Conservation (phyloP, 2,888 invertebrate genomes). For the Augochlorella aurata region DNA sequence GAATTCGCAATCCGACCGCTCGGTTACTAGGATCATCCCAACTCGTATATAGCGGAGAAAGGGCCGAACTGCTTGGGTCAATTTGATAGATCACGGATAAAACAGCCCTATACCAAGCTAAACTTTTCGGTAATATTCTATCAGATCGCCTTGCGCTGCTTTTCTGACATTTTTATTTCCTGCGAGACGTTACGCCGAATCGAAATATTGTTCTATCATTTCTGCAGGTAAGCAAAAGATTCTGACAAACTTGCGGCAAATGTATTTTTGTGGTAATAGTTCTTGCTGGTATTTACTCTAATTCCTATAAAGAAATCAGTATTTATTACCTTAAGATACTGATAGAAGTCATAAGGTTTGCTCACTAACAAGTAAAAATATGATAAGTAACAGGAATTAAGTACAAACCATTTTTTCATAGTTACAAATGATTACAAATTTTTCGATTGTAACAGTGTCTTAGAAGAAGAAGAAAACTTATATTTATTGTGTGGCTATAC, state of each 20-base stretch:
- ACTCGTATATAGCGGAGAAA: conserved; percentile 56
- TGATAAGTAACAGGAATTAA: no score
- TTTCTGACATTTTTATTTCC: background rate
- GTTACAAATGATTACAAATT: no score
- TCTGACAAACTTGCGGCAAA: background rate
- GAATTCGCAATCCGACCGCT: conserved; percentile 75
- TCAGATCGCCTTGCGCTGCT: background rate
- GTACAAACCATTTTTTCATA: no score
- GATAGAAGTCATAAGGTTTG: no score
- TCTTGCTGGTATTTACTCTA: background rate
- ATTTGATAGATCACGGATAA: conserved; percentile 39
- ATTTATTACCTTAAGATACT: background rate
- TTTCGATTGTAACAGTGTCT: no score
- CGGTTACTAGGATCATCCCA: conserved; percentile 64
- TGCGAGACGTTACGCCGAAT: background rate
- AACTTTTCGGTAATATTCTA: conserved; percentile 10
- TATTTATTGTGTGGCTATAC: no score
- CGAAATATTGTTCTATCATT: background rate
- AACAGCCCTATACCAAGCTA: background rate
- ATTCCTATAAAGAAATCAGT: background rate
- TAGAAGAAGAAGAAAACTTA: no score
- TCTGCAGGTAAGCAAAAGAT: background rate
- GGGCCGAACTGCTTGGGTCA: conserved; percentile 69
- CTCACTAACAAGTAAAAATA: no score
- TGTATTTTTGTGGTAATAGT: background rate